Conservation (phyloP, 2,113 vertebrate species). For the Percopsis transmontana region DNA sequence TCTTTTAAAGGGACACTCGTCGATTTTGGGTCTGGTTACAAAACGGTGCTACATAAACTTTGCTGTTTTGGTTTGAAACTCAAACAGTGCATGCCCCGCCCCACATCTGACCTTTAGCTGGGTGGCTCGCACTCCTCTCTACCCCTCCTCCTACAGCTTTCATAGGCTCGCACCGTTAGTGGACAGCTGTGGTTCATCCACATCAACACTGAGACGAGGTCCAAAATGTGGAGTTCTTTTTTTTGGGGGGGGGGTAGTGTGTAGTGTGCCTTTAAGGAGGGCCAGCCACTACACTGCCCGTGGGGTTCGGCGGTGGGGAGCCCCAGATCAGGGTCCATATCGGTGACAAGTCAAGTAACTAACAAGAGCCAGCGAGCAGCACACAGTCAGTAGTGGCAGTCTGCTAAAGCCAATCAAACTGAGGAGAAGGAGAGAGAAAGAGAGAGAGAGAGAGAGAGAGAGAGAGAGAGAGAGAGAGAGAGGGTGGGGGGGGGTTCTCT, state of each 20-base stretch:
- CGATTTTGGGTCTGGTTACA: no score
- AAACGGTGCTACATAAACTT: no score
- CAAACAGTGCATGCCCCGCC: no score
- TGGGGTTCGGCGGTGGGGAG: constrained; percentile 57
- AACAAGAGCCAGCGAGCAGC: constrained; percentile 33
- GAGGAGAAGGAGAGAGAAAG: constrained; percentile 48
- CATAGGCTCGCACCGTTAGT: no score
- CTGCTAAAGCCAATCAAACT: constrained; percentile 75
- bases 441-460: constrained; percentile 25
- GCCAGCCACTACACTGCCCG: constrained; percentile 59
- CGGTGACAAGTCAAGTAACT: constrained; percentile 77
- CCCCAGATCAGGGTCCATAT: constrained; percentile 77
- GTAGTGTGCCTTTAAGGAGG: constrained; percentile 38
- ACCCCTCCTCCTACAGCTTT: no score
- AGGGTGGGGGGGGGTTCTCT: constrained; percentile 33
- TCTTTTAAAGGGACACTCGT: constrained; percentile 29
- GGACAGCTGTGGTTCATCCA: no score
- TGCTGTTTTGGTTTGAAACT: no score
- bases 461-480: constrained; percentile 16
- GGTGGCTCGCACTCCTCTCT: no score
- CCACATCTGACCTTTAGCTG: no score
- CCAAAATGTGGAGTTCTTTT: no score
- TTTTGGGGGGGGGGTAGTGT: no score
- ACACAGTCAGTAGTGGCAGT: constrained; percentile 75
- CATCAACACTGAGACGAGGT: no score